Evolutionary conservation across 2,113 vertebrate genomes (phyloP), one percentile per base, ranked within the genome.

Genomic region (Morone saxatilis): DNA sequence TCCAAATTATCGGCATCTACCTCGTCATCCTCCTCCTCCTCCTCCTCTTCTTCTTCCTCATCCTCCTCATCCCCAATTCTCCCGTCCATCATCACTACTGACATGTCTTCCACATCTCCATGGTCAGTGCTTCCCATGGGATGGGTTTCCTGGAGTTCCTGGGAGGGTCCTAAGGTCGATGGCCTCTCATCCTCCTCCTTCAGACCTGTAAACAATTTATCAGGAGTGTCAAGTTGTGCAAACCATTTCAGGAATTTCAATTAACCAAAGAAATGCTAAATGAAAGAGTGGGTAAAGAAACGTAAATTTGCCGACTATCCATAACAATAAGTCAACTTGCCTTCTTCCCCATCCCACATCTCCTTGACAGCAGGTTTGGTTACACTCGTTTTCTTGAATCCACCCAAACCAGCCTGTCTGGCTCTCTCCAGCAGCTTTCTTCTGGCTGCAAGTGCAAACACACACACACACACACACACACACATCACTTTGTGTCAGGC

Each of bases 291-390:
- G 11, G 22, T 80, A 45, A 63, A 50, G 7, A 6, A 12, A 38
- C 43, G 4, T n/a, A 17, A 16, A 59, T 11, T 68, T 10, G 13
- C 3, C 25, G n/a, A 54, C 45, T n/a, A 59, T 54, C 5, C 4
- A 16, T 11, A 53, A 51, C 10, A 71, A 38, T 25, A 22, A 11
- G 22, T 43, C 16, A 70, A 70, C 93, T 91, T 86, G 97, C 97
- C 96, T 93, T 97, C 96, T 71, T 94, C 95, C 63, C 96, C 96
- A 94, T 97, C 97, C 95, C 92, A 97, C 97, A 99, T 99, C 84
- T 96, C 96, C 91, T 93, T 94, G 85, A 89, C 77, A 90, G 81
- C 76, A 41, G 91, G 84, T 88, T 95, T 93, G 79, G 94, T 84
- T 91, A 89, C 87, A 77, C 91, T 86, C 62, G 94, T 93, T 89